A percentile compares a stretch with the other conserved stretches of the same genome.
Evolutionary conservation across 2,113 vertebrate genomes (phyloP).

Genomic region (Anhinga anhinga): DNA sequence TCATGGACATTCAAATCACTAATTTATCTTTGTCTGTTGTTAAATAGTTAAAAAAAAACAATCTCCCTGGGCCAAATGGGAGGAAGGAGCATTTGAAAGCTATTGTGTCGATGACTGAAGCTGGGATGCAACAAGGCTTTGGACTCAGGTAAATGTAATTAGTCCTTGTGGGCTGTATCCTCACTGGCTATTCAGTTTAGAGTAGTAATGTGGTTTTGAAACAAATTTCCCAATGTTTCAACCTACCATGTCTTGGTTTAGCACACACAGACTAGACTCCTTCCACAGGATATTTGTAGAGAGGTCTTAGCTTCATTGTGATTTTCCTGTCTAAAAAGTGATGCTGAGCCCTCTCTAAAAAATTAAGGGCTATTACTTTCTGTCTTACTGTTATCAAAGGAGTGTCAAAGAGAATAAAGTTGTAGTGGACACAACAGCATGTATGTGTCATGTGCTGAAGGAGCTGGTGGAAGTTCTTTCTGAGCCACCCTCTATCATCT

Average conservation of each 20-base stretch:
- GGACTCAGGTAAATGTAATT: accelerated
- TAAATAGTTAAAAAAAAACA: not conserved
- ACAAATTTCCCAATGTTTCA: not conserved
- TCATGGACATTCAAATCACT: not conserved
- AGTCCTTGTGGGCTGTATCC: not conserved
- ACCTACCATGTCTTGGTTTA: not conserved
- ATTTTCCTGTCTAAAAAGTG: not conserved
- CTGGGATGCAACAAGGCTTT: not conserved
- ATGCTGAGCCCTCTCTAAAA: not conserved
- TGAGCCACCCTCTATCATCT: too few species aligned
- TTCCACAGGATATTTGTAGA: not conserved
- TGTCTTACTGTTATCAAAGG: not conserved
- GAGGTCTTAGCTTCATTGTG: accelerated
- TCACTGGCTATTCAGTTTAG: not conserved
- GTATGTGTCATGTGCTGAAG: too few species aligned
- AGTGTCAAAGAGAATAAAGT: not conserved
- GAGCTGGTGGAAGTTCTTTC: too few species aligned
- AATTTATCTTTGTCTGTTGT: not conserved
- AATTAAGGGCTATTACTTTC: not conserved
- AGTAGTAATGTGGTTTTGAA: not conserved
- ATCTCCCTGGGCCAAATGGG: not conserved
- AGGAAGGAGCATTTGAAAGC: not conserved
- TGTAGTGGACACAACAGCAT: not conserved
- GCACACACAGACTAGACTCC: not conserved
- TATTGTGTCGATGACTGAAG: not conserved